A percentile compares a stretch with the other conserved stretches of the same genome.
Conservation (phyloP, 2,797 vertebrate species). For the Dendrocincla tyrannina region DNA sequence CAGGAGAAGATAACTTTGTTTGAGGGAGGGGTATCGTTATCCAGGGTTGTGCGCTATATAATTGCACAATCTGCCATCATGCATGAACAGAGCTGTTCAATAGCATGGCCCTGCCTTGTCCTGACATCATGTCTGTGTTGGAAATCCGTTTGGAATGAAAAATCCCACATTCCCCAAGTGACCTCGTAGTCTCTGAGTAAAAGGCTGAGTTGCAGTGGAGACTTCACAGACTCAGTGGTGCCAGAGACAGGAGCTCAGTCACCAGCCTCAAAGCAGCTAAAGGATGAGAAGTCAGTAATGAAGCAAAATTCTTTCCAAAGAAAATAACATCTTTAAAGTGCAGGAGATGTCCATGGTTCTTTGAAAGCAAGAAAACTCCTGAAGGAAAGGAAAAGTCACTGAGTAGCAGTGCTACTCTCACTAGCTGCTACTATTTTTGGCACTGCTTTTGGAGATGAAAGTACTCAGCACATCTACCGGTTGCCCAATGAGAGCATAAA, state of each 20-base stretch:
- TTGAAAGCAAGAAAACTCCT: background rate
- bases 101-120: constrained; percentile 82
- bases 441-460: background rate
- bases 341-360: background rate
- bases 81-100: constrained; percentile 88
- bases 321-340: background rate
- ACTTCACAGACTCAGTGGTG: background rate
- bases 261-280: background rate
- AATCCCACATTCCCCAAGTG: constrained; percentile 66
- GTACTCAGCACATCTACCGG: background rate
- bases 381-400: background rate
- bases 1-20: constrained; percentile 88
- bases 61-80: constrained; percentile 84
- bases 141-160: constrained; percentile 88
- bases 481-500: background rate
- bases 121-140: constrained; percentile 92
- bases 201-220: constrained; percentile 26
- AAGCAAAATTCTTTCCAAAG: background rate
- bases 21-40: constrained; percentile 82
- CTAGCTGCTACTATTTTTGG: background rate
- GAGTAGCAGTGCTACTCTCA: background rate
- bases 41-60: constrained; percentile 81
- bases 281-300: background rate
- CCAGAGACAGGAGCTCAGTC: background rate
- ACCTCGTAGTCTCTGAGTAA: constrained; percentile 56